Base-by-base conservation (phyloP, 23 tunicate genomes). In the Ciona savignyi region DNA sequence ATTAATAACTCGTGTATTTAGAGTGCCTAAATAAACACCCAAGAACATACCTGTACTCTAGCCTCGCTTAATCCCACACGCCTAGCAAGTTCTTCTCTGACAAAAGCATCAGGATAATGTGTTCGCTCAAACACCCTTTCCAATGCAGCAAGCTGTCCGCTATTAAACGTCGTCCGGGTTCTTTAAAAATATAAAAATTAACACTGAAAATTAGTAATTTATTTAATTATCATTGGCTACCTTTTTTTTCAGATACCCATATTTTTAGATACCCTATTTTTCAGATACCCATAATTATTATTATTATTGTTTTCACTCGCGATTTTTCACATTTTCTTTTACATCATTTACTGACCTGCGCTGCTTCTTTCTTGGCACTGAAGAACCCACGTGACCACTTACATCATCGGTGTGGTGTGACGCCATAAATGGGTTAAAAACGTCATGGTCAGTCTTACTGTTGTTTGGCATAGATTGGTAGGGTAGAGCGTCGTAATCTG, bases 51-150 rank as follows among this genome's bases (percentile, higher is more conserved):
- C 83, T 85, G 91, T 22, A 85, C 91, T 67, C 91, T 34, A 49
- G 91, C 91, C 71, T 85, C 91, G 25, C 76, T 85, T 27, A 85
- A 33, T 4, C 76, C 81, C 2, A 85, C 91, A 33, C 91, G 62
- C 33, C 91, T 35, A n/a, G 91, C 91, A 0, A 85, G 72, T 72
- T 85, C 91, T 60, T 85, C 91, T 26, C 91, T 51, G 2, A 85
- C 83, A 78, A 78, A 85, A 1, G 91, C 91, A 66, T 85, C 91
- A 1, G 91, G 91, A 61, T 85, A 85, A 67, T 85, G 91, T 0
- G 91, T 85, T 30, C 91, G 48, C 30, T 85, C 91, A 67, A 85
- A 85, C n/a, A 85, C 91, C 30, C 91, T 73, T 35, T 85, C 91
- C 56, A 85, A 64, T 21, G 91, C 91, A 1, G 83, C 80, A 33